Percentiles rank a stretch among this genome's conserved stretches.
phyloP scores from a whole-genome alignment of 2,797 vertebrate species.

The Helarctos malayanus region DNA sequence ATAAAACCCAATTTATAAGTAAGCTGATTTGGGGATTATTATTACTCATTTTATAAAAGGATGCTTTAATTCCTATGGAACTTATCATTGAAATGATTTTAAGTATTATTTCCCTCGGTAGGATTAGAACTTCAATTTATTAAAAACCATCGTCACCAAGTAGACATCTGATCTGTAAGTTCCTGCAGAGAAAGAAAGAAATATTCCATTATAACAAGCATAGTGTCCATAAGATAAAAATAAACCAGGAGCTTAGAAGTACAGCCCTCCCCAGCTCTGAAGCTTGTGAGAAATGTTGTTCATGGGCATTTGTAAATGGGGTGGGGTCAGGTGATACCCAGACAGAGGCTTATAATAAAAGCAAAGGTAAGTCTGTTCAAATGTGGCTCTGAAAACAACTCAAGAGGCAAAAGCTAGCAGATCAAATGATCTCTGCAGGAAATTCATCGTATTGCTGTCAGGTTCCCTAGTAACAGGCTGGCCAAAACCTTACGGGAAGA shows the following conservation, averaged over 20 bases:
- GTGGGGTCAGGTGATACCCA: background rate
- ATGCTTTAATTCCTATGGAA: background rate
- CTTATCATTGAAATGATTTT: background rate
- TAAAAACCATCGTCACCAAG: background rate
- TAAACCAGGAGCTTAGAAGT: background rate
- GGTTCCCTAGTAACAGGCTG: background rate
- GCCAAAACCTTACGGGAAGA: background rate
- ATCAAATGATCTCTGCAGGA: background rate
- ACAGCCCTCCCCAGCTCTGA: background rate
- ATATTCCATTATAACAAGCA: background rate
- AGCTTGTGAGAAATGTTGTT: background rate
- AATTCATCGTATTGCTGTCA: background rate
- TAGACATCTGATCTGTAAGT: background rate
- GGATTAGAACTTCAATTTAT: conserved; percentile 2
- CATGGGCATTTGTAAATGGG: background rate
- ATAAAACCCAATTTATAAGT: background rate
- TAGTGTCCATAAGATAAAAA: background rate
- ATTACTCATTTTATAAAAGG: background rate
- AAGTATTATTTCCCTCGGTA: background rate
- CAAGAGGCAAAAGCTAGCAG: background rate
- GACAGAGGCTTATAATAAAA: background rate
- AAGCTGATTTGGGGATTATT: background rate
- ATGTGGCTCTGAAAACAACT: background rate
- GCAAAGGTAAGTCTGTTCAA: background rate
- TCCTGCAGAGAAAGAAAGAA: background rate